These are phyloP conservation scores for Chrysolina americana DNA, from an alignment of 2,888 invertebrate genomes.

Conservation along the genomic window DNA sequence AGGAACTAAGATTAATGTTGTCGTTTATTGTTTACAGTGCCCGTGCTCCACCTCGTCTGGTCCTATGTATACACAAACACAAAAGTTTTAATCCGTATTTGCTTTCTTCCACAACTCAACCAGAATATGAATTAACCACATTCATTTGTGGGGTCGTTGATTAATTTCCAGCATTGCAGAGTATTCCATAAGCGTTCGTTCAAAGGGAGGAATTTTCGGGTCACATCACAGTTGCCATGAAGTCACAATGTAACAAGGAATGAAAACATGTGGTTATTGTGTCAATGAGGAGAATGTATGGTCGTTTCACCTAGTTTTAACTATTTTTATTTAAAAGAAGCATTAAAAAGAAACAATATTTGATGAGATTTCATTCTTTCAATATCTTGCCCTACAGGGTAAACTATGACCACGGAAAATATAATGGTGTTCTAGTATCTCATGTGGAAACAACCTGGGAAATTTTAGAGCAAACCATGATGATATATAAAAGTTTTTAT, in stretches of 20 bases:
- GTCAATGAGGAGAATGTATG: not conserved
- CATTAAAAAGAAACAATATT: too few relatives aligned
- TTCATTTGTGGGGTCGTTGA: conserved; percentile 9
- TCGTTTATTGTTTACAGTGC: conserved; percentile 12
- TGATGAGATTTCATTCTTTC: too few relatives aligned
- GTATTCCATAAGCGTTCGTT: not conserved
- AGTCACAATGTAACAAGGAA: too few relatives aligned
- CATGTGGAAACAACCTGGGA: too few relatives aligned
- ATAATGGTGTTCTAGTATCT: too few relatives aligned
- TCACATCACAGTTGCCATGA: not conserved
- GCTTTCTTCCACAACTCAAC: conserved; percentile 18
- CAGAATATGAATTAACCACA: conserved; percentile 17
- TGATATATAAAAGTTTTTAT: too few relatives aligned
- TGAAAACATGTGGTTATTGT: too few relatives aligned
- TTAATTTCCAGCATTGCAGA: conserved; percentile 5
- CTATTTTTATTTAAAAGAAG: too few relatives aligned
- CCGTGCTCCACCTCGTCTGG: conserved; percentile 6
- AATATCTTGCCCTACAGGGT: not conserved
- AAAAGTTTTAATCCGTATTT: conserved; percentile 18
- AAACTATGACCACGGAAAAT: too few relatives aligned
- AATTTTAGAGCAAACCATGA: too few relatives aligned
- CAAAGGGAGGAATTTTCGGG: not conserved
- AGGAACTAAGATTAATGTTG: conserved; percentile 26
- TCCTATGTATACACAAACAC: not conserved
- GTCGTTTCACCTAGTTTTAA: too few relatives aligned